phyloP scores from a whole-genome alignment of 2,888 invertebrate genomes.

The Cantharis lateralis region DNA sequence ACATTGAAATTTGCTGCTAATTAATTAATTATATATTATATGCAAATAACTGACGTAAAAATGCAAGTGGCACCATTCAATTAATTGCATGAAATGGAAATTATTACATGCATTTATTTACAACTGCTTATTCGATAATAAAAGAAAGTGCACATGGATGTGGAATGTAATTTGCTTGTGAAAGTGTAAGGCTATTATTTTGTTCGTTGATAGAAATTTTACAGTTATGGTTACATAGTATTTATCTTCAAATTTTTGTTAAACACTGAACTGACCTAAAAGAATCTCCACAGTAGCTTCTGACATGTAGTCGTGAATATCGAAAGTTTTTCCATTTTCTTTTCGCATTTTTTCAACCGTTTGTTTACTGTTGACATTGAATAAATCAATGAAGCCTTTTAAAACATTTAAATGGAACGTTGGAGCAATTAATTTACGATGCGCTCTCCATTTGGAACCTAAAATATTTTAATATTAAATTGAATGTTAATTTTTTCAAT shows the following conservation, averaged over 20 bases:
- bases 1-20: background rate
- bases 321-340: conserved; percentile 72
- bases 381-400: conserved; percentile 84
- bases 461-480: background rate
- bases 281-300: conserved; percentile 84
- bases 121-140: background rate
- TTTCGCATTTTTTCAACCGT: conserved; percentile 75
- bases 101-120: background rate
- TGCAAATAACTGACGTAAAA: background rate
- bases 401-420: conserved; percentile 87
- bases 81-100: background rate
- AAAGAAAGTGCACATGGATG: background rate
- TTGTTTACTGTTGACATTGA: conserved; percentile 79
- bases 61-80: background rate
- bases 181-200: background rate
- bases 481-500: background rate
- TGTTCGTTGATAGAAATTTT: background rate
- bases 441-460: conserved; percentile 83
- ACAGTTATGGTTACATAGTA: background rate
- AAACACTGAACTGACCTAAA: conserved; percentile 59
- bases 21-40: background rate
- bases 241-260: background rate
- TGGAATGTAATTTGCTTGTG: background rate
- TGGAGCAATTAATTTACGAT: conserved; percentile 84
- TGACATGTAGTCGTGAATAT: conserved; percentile 84